Evolutionary conservation across 2,888 invertebrate genomes (phyloP).

Genomic region (Ophion obscuratus): DNA sequence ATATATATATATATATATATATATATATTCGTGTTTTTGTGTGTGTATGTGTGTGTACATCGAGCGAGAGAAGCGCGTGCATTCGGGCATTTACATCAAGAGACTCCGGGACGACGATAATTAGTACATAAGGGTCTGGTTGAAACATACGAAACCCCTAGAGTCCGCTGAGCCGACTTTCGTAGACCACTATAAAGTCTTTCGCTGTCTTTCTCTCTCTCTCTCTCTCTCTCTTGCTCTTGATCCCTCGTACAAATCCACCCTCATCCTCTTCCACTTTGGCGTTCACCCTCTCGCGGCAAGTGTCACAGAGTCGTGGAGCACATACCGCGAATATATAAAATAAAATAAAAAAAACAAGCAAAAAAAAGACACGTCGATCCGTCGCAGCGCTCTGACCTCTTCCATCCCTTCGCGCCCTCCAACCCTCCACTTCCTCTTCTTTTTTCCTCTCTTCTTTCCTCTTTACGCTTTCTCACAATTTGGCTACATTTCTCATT

Average conservation of each 20-base stretch:
- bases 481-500: slow-evolving; percentile 41
- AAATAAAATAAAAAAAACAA: slow-evolving; percentile 57
- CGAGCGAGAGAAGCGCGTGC: slow-evolving; percentile 71
- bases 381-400: slow-evolving; percentile 46
- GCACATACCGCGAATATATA: slow-evolving; percentile 52
- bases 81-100: slow-evolving; percentile 81
- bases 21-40: not conserved
- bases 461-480: slow-evolving; percentile 40
- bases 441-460: slow-evolving; percentile 12
- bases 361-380: slow-evolving; percentile 51
- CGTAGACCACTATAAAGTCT: slow-evolving; percentile 79
- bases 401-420: slow-evolving; percentile 39
- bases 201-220: slow-evolving; percentile 51
- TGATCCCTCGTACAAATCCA: slow-evolving; percentile 29
- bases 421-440: not conserved
- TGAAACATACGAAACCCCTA: slow-evolving; percentile 79
- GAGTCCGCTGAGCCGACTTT: slow-evolving; percentile 80
- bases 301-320: slow-evolving; percentile 62
- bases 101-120: slow-evolving; percentile 81
- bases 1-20: not conserved
- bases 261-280: slow-evolving; percentile 42
- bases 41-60: slow-evolving; percentile 2
- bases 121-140: slow-evolving; percentile 80
- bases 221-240: slow-evolving; percentile 52
- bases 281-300: slow-evolving; percentile 44